A percentile compares a stretch with the other conserved stretches of the same genome.
Conservation (phyloP, 1,140 invertebrate genomes). For the Drosophila elegans region DNA sequence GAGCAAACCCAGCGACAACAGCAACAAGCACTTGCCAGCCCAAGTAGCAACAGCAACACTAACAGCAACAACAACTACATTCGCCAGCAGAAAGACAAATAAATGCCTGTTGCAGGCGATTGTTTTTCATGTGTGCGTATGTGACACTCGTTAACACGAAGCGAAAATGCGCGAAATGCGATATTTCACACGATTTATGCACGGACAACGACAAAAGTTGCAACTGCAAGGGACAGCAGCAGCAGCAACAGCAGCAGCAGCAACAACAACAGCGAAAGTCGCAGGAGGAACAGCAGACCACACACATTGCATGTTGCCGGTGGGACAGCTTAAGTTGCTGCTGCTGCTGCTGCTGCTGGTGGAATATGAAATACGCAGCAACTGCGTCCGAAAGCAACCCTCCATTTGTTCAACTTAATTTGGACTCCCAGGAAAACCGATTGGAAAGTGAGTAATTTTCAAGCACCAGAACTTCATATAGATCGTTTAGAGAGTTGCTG, state of each 20-base stretch:
- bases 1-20: slow-evolving; percentile 30
- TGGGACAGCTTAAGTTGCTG: slow-evolving; percentile 39
- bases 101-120: slow-evolving; percentile 67
- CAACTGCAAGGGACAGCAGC: slow-evolving; percentile 51
- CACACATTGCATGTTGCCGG: slow-evolving; percentile 53
- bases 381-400: slow-evolving; percentile 11
- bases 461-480: background rate
- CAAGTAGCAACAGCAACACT: slow-evolving; percentile 21
- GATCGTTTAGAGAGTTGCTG: background rate
- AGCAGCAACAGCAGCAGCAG: slow-evolving; percentile 30
- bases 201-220: slow-evolving; percentile 77
- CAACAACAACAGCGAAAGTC: slow-evolving; percentile 35
- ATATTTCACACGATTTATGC: slow-evolving; percentile 85
- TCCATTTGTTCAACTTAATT: slow-evolving; percentile 47
- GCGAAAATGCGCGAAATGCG: slow-evolving; percentile 83
- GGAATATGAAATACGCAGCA: slow-evolving; percentile 33
- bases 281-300: slow-evolving; percentile 59
- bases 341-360: slow-evolving; percentile 12
- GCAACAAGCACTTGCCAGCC: slow-evolving; percentile 30
- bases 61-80: slow-evolving; percentile 35
- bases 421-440: slow-evolving; percentile 34
- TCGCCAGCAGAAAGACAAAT: slow-evolving; percentile 70
- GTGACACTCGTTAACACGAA: slow-evolving; percentile 83
- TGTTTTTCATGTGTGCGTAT: slow-evolving; percentile 53
- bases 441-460: slow-evolving; percentile 17